These are phyloP conservation scores for Phaedon cochleariae DNA, from an alignment of 2,888 invertebrate genomes.

Conservation along the genomic window DNA sequence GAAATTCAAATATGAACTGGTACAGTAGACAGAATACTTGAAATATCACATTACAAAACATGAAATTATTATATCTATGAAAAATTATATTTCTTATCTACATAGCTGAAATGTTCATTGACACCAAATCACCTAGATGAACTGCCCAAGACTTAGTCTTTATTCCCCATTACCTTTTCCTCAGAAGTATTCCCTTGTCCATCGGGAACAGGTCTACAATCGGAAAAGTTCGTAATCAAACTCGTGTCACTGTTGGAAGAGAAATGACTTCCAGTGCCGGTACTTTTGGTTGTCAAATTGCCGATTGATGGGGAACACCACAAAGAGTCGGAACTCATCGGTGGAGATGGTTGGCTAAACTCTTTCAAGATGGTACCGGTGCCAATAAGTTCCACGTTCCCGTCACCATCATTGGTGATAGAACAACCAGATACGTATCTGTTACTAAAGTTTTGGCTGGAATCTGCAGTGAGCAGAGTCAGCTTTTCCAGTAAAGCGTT, in stretches of 20 bases:
- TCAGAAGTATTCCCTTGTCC: constrained; percentile 40
- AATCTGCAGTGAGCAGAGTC: constrained; percentile 47
- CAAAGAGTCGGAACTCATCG: constrained; percentile 36
- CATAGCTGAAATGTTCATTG: not conserved
- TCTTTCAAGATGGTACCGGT: constrained; percentile 46
- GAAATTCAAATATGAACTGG: not conserved
- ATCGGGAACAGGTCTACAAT: constrained; percentile 45
- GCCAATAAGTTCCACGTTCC: constrained; percentile 46
- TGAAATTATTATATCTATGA: not conserved
- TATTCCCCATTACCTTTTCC: constrained; percentile 21
- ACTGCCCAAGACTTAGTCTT: not conserved
- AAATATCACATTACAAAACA: not conserved
- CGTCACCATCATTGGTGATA: constrained; percentile 41
- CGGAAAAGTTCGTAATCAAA: constrained; percentile 42
- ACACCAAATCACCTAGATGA: not conserved
- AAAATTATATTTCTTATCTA: not conserved
- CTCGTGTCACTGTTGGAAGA: constrained; percentile 42
- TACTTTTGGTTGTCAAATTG: constrained; percentile 9
- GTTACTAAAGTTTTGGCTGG: constrained; percentile 40
- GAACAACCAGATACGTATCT: constrained; percentile 60
- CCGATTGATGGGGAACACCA: constrained; percentile 42
- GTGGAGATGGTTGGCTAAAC: constrained; percentile 44
- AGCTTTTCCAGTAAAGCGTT: constrained; percentile 58
- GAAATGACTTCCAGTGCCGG: not conserved
- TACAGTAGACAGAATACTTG: not conserved